These are phyloP conservation scores for Microctenopoma stevenorrisi DNA, from an alignment of 2,797 vertebrate species.

Conservation along the genomic window DNA sequence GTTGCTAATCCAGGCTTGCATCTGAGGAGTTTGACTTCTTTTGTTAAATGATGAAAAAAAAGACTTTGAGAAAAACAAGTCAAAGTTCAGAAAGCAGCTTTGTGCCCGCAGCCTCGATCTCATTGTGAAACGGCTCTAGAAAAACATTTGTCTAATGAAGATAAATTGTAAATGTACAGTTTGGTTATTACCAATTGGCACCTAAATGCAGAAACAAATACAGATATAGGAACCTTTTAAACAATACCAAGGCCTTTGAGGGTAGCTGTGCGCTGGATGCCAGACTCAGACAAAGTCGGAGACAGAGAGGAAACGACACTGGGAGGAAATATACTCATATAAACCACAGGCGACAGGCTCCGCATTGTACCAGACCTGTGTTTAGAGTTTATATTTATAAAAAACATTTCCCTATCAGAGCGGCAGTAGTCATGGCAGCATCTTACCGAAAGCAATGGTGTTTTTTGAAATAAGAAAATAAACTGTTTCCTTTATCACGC, in stretches of 20 bases:
- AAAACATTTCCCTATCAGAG: slow-evolving; percentile 68
- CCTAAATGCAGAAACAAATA: background rate
- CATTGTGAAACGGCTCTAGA: too few species aligned
- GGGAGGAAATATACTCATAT: slow-evolving; percentile 16
- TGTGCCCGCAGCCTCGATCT: too few species aligned
- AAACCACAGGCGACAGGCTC: slow-evolving; percentile 36
- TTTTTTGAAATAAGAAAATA: slow-evolving; percentile 82
- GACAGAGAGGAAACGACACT: slow-evolving; percentile 10
- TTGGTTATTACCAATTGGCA: background rate
- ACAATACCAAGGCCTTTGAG: background rate
- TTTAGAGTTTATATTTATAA: slow-evolving; percentile 73
- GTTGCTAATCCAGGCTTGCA: slow-evolving; percentile 13
- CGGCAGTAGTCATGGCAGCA: slow-evolving; percentile 46
- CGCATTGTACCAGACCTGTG: slow-evolving; percentile 31
- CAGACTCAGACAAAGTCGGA: slow-evolving; percentile 23
- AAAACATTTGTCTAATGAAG: too few species aligned
- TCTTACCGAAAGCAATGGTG: slow-evolving; percentile 63
- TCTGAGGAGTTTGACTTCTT: slow-evolving; percentile 6
- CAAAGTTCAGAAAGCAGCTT: background rate
- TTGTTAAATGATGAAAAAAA: background rate
- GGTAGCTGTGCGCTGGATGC: slow-evolving; percentile 12
- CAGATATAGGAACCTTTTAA: background rate
- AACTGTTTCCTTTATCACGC: slow-evolving; percentile 77
- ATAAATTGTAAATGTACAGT: background rate
- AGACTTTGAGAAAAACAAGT: background rate